phyloP scores from a whole-genome alignment of 2,888 invertebrate genomes.

The Xestia xanthographa region DNA sequence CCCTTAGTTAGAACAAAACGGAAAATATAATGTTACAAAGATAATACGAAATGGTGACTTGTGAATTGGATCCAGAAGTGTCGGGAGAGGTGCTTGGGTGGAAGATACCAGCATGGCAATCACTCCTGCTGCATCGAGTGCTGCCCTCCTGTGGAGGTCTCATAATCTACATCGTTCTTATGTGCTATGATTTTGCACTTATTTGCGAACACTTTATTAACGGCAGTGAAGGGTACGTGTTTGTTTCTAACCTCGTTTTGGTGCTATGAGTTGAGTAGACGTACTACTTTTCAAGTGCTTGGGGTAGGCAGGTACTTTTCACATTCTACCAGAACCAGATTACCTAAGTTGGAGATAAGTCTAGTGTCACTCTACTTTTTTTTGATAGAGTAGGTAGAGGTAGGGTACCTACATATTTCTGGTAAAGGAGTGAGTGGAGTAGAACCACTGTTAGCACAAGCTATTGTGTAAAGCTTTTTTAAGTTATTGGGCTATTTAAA shows the following conservation, averaged over 20 bases:
- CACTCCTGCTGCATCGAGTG: conserved; percentile 83
- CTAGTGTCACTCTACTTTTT: not conserved
- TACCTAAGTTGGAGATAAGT: not conserved
- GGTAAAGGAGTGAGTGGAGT: not conserved
- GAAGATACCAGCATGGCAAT: conserved; percentile 86
- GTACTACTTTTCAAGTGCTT: not conserved
- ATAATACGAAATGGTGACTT: conserved; percentile 81
- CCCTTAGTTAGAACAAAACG: not conserved
- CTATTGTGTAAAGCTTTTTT: not conserved
- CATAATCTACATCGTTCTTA: conserved; percentile 92
- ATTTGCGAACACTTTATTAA: conserved; percentile 92
- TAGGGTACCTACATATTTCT: not conserved
- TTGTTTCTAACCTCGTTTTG: conserved; percentile 7
- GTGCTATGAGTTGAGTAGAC: not conserved
- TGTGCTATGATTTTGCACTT: conserved; percentile 92
- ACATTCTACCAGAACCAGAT: not conserved
- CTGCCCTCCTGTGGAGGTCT: conserved; percentile 89
- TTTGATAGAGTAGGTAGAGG: not conserved
- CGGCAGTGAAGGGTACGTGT: conserved; percentile 89
- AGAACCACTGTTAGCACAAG: not conserved
- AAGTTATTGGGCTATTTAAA: not conserved
- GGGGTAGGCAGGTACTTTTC: not conserved
- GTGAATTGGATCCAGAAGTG: conserved; percentile 84
- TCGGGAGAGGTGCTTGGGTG: conserved; percentile 84
- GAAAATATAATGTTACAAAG: conserved; percentile 26